Percentiles rank a stretch among this genome's conserved stretches.
phyloP scores from a whole-genome alignment of 2,888 invertebrate genomes.

The Pegoplata infirma region DNA sequence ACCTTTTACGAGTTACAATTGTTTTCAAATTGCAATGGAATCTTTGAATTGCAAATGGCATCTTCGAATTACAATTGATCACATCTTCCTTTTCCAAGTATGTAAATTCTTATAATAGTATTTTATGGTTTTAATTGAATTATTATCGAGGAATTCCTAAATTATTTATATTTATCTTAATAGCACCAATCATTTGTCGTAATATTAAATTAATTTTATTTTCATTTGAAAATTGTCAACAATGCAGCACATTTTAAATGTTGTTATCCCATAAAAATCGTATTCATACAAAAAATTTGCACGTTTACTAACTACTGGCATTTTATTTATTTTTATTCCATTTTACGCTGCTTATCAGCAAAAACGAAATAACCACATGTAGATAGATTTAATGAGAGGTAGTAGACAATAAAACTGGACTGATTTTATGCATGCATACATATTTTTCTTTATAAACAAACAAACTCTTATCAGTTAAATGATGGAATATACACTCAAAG shows the following conservation, averaged over 20 bases:
- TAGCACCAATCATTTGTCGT: background rate
- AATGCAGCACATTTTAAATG: background rate
- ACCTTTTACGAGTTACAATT: no score
- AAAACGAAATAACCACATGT: background rate
- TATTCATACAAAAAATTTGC: background rate
- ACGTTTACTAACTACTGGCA: background rate
- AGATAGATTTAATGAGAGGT: background rate
- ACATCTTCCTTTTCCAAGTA: no score
- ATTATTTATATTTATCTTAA: conserved; percentile 8
- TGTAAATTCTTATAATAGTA: no score
- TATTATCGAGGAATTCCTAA: background rate
- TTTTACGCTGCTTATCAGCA: background rate
- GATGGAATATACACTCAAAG: no score
- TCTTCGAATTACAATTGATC: no score
- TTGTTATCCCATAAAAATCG: background rate
- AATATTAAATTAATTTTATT: background rate
- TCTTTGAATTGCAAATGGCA: no score
- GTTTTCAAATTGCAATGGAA: no score
- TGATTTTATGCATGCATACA: no score
- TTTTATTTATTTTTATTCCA: no score
- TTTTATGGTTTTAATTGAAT: no score
- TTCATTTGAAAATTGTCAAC: background rate
- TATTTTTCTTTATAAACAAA: background rate
- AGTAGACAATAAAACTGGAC: background rate
- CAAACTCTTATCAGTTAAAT: background rate